Evolutionary conservation across 2,797 vertebrate species (phyloP).

Genomic region (Chrosomus eos): DNA sequence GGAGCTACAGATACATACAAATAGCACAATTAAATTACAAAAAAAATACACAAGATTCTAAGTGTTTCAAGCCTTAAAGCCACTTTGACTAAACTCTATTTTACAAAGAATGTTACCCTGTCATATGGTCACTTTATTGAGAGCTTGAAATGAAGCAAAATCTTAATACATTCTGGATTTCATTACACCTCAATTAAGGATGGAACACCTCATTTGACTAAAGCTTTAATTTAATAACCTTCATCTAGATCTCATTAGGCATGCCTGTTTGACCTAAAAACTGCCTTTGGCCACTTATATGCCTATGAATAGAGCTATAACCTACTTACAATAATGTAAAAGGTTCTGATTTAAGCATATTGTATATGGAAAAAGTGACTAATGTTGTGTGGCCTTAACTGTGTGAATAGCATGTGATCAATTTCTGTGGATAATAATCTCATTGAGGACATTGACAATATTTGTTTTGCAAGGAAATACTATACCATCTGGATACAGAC

Average conservation of each 20-base stretch:
- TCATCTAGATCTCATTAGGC: conserved; percentile 39
- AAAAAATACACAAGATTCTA: background rate
- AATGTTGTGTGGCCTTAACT: background rate
- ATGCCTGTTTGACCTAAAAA: conserved; percentile 30
- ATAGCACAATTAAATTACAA: background rate
- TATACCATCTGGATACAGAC: conserved; percentile 12
- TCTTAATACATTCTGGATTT: conserved; percentile 22
- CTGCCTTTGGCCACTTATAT: conserved; percentile 19
- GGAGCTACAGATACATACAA: background rate
- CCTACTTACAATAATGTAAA: conserved; percentile 14
- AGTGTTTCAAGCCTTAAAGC: background rate
- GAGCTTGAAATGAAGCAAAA: conserved; percentile 14
- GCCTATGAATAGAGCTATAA: conserved; percentile 9
- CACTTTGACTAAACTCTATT: conserved; percentile 13
- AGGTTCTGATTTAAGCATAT: background rate
- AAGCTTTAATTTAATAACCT: conserved; percentile 47
- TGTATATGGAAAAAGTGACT: background rate
- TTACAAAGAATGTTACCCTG: background rate
- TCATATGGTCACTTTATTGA: conserved; percentile 18
- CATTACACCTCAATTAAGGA: conserved; percentile 29
- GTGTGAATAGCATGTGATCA: background rate
- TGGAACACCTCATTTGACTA: conserved; percentile 51
- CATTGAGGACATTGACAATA: background rate
- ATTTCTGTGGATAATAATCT: background rate
- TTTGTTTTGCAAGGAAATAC: background rate